phyloP scores from a whole-genome alignment of 2,888 invertebrate species.

The Bimastos eiseni region DNA sequence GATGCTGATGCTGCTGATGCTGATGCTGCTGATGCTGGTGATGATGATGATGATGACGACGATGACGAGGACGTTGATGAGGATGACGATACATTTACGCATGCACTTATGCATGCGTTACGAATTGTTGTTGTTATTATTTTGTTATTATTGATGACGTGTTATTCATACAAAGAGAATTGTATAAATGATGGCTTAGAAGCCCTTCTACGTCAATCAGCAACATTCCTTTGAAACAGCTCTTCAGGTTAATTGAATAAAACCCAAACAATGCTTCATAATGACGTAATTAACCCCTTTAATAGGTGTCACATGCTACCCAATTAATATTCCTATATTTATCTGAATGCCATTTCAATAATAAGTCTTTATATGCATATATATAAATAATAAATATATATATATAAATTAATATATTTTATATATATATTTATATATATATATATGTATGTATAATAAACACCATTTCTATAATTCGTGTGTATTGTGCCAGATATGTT shows the following conservation, averaged over 20 bases:
- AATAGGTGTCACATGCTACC: neutral
- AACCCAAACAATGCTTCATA: neutral
- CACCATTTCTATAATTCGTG: neutral
- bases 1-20: too few species aligned
- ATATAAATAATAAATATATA: neutral
- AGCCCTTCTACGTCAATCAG: neutral
- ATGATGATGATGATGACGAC: too few species aligned
- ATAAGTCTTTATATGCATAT: neutral
- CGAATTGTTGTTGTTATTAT: neutral
- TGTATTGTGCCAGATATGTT: neutral
- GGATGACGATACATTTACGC: too few species aligned
- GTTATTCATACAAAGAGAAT: neutral
- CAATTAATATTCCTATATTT: neutral
- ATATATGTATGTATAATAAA: neutral
- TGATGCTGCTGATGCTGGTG: too few species aligned
- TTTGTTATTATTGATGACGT: neutral
- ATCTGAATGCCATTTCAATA: neutral
- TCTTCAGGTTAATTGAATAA: neutral
- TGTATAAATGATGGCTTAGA: neutral
- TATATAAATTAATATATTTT: neutral
- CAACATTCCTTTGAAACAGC: neutral
- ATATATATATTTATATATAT: neutral
- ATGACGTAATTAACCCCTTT: neutral
- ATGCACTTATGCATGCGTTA: too few species aligned
- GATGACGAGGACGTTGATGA: too few species aligned